A percentile compares a stretch with the other conserved stretches of the same genome.
These are phyloP conservation scores for Spea multiplicata DNA, from an alignment of 2,113 vertebrate genomes.

Conservation along the genomic window DNA sequence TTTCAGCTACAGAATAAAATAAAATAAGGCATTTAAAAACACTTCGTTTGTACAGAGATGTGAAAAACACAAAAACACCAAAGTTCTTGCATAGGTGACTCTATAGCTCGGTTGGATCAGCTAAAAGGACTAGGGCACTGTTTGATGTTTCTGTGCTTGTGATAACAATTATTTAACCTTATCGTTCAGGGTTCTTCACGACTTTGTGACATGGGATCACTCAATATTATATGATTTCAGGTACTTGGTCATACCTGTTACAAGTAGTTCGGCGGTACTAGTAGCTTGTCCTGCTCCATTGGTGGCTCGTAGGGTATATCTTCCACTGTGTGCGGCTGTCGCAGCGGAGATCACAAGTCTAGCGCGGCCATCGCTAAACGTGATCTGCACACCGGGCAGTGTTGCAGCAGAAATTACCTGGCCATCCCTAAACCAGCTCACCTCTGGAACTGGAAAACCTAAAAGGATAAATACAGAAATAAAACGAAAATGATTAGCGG, in stretches of 20 bases:
- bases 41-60: too few relatives aligned
- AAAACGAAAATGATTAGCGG: not conserved
- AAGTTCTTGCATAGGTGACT: too few relatives aligned
- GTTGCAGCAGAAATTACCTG: slow-evolving; percentile 91
- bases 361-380: slow-evolving; percentile 97
- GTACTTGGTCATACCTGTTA: slow-evolving; percentile 74
- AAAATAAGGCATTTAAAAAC: too few relatives aligned
- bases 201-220: too few relatives aligned
- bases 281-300: slow-evolving; percentile 96
- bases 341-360: slow-evolving; percentile 89
- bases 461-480: not conserved
- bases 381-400: slow-evolving; percentile 93
- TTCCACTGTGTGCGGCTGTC: slow-evolving; percentile 87
- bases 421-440: slow-evolving; percentile 99
- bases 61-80: too few relatives aligned
- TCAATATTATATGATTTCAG: not conserved
- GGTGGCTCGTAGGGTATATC: slow-evolving; percentile 91
- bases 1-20: slow-evolving; percentile 72
- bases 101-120: too few relatives aligned
- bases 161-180: too few relatives aligned
- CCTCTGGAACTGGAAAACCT: slow-evolving; percentile 98
- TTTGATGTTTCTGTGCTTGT: too few relatives aligned
- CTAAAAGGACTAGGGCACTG: too few relatives aligned
- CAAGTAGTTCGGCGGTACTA: slow-evolving; percentile 94
- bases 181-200: too few relatives aligned